A percentile compares a stretch with the other conserved stretches of the same genome.
Evolutionary conservation across 2,888 invertebrate genomes (phyloP).

Genomic region (Aporophyla nigra): DNA sequence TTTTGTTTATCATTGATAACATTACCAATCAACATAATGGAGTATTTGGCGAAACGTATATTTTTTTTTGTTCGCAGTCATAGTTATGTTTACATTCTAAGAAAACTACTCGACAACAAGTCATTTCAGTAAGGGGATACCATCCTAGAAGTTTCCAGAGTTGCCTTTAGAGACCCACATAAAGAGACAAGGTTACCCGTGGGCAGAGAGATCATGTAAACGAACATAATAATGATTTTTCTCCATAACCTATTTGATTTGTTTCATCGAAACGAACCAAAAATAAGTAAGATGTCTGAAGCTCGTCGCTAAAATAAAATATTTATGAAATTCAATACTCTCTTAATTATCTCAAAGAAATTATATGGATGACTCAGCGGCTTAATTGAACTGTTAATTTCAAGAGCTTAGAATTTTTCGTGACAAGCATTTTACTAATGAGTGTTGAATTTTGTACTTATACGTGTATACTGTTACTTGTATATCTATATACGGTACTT

Average conservation of each 20-base stretch:
- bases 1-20: no score
- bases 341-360: constrained; percentile 47
- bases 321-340: constrained; percentile 19
- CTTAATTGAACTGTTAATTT: constrained; percentile 37
- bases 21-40: no score
- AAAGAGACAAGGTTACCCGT: constrained; percentile 15
- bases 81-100: constrained; percentile 6
- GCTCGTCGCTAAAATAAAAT: not conserved
- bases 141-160: constrained; percentile 26
- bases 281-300: not conserved
- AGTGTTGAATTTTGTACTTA: constrained; percentile 34
- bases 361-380: constrained; percentile 37
- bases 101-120: constrained; percentile 1
- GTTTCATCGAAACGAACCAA: not conserved
- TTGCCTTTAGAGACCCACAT: constrained; percentile 26
- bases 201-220: constrained; percentile 9
- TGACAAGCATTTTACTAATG: constrained; percentile 46
- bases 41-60: no score
- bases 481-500: not conserved
- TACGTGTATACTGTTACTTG: constrained; percentile 9
- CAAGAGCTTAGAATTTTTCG: constrained; percentile 25
- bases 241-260: not conserved
- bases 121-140: constrained; percentile 20
- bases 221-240: not conserved
- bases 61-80: not conserved